phyloP scores from a whole-genome alignment of 2,113 vertebrate species.

The Rhegmatorhina hoffmannsi region DNA sequence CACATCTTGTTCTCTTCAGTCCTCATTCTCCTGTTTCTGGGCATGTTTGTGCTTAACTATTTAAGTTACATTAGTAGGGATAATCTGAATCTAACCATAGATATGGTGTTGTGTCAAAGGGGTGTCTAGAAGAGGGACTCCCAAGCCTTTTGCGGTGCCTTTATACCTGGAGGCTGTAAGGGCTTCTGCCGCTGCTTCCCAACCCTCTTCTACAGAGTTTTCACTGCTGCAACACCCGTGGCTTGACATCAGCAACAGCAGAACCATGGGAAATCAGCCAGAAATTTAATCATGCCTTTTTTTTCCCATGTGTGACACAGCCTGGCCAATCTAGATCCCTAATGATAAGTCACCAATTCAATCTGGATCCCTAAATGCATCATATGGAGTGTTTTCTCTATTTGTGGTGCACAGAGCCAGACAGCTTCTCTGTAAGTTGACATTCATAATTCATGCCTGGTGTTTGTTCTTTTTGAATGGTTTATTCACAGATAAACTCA shows the following conservation, averaged over 20 bases:
- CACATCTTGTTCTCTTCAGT: neutral
- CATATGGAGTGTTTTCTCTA: neutral
- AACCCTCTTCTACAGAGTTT: neutral
- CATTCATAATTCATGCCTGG: neutral
- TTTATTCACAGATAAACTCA: conserved; percentile 75
- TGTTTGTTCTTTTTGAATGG: neutral
- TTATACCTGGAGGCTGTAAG: neutral
- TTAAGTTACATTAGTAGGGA: neutral
- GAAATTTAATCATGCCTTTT: neutral
- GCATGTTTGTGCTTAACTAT: neutral
- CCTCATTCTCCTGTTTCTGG: neutral
- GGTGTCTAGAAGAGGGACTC: neutral
- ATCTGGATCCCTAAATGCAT: neutral
- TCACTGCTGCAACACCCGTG: neutral
- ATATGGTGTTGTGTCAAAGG: neutral
- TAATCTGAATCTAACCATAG: neutral
- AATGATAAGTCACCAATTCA: neutral
- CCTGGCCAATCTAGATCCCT: neutral
- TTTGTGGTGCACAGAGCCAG: neutral
- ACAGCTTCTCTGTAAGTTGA: neutral
- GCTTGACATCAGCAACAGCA: neutral
- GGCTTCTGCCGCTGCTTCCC: neutral
- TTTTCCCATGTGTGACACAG: neutral
- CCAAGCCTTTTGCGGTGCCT: neutral
- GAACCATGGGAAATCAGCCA: neutral